A percentile compares a stretch with the other conserved stretches of the same genome.
Evolutionary conservation across 1,140 invertebrate genomes (phyloP).

Genomic region (Thalassaphorura encarpata): DNA sequence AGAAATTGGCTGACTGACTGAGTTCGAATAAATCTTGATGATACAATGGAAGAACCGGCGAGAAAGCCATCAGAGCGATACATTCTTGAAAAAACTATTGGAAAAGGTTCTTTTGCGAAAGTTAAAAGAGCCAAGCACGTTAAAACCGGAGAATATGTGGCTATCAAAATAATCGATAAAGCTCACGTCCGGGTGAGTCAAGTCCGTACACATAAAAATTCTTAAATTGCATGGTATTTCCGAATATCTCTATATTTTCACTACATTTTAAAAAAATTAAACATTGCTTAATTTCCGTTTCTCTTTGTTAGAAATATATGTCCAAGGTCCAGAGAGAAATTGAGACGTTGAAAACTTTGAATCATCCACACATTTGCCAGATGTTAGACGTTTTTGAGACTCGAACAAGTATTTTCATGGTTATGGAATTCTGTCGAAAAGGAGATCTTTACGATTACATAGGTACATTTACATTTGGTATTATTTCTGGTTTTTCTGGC

Average conservation of each 20-base stretch:
- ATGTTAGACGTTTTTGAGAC: slow-evolving; percentile 75
- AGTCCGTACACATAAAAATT: too few relatives aligned
- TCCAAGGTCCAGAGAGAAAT: slow-evolving; percentile 67
- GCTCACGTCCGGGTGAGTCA: slow-evolving; percentile 7
- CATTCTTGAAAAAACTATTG: slow-evolving; percentile 68
- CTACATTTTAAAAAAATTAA: too few relatives aligned
- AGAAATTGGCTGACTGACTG: too few relatives aligned
- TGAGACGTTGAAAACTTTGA: slow-evolving; percentile 63
- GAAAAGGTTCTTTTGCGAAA: slow-evolving; percentile 67
- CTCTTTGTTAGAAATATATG: slow-evolving; percentile 54
- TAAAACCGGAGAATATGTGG: slow-evolving; percentile 67
- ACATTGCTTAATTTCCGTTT: not conserved
- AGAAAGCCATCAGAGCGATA: too few relatives aligned
- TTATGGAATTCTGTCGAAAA: slow-evolving; percentile 71
- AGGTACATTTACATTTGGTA: slow-evolving; percentile 37
- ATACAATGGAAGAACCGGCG: too few relatives aligned
- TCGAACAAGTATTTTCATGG: slow-evolving; percentile 54
- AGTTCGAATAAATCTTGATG: too few relatives aligned
- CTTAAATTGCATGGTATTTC: too few relatives aligned
- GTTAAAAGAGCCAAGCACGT: slow-evolving; percentile 67
- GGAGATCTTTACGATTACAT: slow-evolving; percentile 81
- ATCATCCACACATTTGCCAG: slow-evolving; percentile 73
- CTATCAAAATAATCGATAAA: slow-evolving; percentile 84
- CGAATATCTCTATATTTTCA: too few relatives aligned
- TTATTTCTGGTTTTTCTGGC: slow-evolving; percentile 8